Evolutionary conservation across 2,797 vertebrate species (phyloP).

Genomic region (Streptopelia turtur): DNA sequence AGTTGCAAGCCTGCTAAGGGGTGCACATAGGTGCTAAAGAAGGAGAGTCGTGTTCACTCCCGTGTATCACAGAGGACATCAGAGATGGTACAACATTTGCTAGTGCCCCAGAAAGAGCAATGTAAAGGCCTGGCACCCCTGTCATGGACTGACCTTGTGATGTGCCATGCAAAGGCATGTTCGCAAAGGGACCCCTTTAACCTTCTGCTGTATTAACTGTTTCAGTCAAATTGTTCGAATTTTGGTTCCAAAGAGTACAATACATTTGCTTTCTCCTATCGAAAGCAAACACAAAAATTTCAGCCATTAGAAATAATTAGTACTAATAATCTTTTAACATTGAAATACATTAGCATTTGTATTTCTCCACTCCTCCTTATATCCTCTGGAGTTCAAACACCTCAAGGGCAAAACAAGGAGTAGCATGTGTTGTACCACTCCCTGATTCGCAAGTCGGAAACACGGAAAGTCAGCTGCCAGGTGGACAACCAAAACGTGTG

Average conservation of each 20-base stretch:
- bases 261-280: background rate
- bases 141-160: background rate
- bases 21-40: no score
- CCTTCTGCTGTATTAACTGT: background rate
- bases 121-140: background rate
- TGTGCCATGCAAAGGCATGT: background rate
- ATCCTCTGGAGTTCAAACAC: background rate
- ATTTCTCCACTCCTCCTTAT: background rate
- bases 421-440: background rate
- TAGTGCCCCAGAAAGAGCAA: background rate
- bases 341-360: background rate
- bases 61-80: background rate
- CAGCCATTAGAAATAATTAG: background rate
- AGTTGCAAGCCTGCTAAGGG: background rate
- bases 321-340: background rate
- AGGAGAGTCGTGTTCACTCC: background rate
- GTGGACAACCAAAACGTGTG: rapidly evolving
- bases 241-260: background rate
- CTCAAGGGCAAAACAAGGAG: background rate
- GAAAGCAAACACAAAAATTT: background rate
- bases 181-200: background rate
- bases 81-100: background rate
- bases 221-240: background rate
- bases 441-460: background rate
- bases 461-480: background rate